Evolutionary conservation across 1,140 invertebrate species (phyloP), one percentile per base, ranked within the genome.

Genomic region (Gryon sp.): DNA sequence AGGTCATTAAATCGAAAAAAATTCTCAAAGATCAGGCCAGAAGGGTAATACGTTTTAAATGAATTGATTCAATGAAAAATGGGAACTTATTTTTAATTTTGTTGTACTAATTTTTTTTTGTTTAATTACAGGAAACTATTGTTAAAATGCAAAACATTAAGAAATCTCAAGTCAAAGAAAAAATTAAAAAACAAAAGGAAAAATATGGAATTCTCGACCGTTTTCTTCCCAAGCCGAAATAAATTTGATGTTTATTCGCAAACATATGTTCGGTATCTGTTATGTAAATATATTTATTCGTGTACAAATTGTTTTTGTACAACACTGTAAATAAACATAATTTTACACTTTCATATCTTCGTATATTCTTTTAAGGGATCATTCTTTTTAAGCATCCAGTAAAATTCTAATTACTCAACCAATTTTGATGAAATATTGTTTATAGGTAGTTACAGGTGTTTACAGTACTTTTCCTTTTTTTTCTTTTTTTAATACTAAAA

Each of bases 1-100:
- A 94, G 83, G 89, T 91, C 43, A 91, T 94, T 38, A 92, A 92
- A 69, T 93, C 93, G 63, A 96, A 95, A 82, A 94, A 94, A 81
- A 95, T 95, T 60, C 90, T 96, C 1, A 92, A 93, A 80, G 93
- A 94, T 76, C 78, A 89, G 57, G 90, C 89, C 24, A 92, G 92
- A 87, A 92, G 91, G 85, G 94, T 93, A 83, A 82, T 82, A 53
- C 34, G 2, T 45, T 18, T 53, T 22, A 32, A 34, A 34, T 14
- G 26, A 11, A 22, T 41, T 28, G 2, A 4, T 43, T 70, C 36
- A 41, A 34, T 32, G 34, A 24, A 60, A 20, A 43, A 28, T 28
- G 26, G 6, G 4, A 30, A 22, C 11, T 43, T 62, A 65, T 50
- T 38, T 34, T 40, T 59, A 1, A 14, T 16, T 57, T 32, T 45